Evolutionary conservation across 2,113 vertebrate species (phyloP), one percentile per base, ranked within the genome.

Genomic region (Felis catus): DNA sequence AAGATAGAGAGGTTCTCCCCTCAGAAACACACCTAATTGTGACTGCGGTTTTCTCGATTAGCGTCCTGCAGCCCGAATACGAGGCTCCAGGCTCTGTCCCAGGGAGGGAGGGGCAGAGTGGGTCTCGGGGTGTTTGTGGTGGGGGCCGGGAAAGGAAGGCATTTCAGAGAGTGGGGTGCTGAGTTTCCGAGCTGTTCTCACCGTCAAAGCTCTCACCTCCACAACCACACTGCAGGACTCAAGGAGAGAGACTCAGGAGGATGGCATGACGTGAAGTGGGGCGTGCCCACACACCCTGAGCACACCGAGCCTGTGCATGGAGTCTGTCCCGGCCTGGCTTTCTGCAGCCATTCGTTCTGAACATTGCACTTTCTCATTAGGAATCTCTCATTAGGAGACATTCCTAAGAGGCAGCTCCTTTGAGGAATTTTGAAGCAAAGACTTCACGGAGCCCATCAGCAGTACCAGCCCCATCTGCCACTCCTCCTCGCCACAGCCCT

Each of bases 341-440:
- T 74, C 86, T 33, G 11, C 45, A 79, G 4, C 94, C 88, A 94
- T 98, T 98, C 0, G 96, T 98, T 98, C 98, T 98, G 96, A 95
- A 93, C 63, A 0, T 97, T 68, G 16, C 12, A 0, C 90, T 45
- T 98, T 98, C 92, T 98, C 93, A 97, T 98, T 98, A 92, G 95
- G 91, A 96, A 39, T 78, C 84, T 61, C 93, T 97, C 73, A 63
- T 90, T 87, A 80, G 95, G 96, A 97, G 97, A 53, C 45, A 31
- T 83, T 96, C 96, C 94, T 97, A 55, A 90, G 95, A 92, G 97
- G 79, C 92, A 11, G 51, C 61, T 98, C 93, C 93, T 97, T 82
- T 94, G 6, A 97, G 95, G 93, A 97, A 96, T 76, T 94, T 84
- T 36, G 31, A 88, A 95, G 95, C 18, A 65, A 90, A 97, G 92